phyloP scores from a whole-genome alignment of 2,888 invertebrate genomes.

The Zeuzera pyrina region DNA sequence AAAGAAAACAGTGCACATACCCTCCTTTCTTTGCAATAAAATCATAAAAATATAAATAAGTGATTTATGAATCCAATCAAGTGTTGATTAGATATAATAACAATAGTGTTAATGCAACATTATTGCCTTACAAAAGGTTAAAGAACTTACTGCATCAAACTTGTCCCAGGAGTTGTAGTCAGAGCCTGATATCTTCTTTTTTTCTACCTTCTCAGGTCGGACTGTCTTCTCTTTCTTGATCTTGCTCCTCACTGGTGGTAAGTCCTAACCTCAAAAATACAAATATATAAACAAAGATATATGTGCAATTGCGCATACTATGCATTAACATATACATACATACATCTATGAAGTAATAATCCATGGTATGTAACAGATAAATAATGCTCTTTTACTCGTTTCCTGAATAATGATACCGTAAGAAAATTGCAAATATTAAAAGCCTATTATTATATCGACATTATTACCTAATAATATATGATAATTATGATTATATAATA shows the following conservation, averaged over 20 bases:
- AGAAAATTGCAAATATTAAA: too few relatives aligned
- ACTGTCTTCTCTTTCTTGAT: constrained; percentile 50
- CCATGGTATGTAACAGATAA: too few relatives aligned
- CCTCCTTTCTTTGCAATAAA: too few relatives aligned
- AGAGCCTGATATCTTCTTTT: constrained; percentile 69
- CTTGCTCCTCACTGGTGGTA: constrained; percentile 71
- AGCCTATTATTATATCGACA: too few relatives aligned
- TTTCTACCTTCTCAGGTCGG: constrained; percentile 32
- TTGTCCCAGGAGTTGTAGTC: constrained; percentile 85
- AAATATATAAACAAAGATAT: constrained; percentile 8
- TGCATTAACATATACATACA: too few relatives aligned
- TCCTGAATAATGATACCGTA: too few relatives aligned
- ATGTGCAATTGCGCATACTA: constrained; percentile 11
- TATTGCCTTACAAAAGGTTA: not conserved
- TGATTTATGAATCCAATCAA: not conserved
- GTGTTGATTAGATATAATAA: not conserved
- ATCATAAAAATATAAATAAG: too few relatives aligned
- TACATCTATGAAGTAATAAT: too few relatives aligned
- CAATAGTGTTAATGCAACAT: not conserved
- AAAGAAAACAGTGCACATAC: too few relatives aligned
- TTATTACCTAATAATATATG: too few relatives aligned
- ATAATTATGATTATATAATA: too few relatives aligned
- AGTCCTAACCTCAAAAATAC: constrained; percentile 39
- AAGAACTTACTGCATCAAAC: constrained; percentile 79
- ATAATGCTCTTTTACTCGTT: too few relatives aligned